phyloP scores from a whole-genome alignment of 2,888 invertebrate species.

The Craniophora ligustri region DNA sequence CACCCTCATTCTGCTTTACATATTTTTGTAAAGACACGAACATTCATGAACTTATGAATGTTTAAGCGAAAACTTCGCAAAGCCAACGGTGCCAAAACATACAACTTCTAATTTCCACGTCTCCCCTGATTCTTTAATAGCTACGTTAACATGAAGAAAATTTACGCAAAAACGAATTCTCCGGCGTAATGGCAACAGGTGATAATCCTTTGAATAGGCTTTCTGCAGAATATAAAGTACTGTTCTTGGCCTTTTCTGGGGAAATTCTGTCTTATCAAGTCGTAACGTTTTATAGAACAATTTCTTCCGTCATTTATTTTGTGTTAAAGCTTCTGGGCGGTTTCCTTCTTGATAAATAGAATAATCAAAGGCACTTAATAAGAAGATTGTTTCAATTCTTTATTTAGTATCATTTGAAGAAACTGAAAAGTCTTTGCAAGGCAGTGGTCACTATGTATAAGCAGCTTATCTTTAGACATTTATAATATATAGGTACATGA shows the following conservation, averaged over 20 bases:
- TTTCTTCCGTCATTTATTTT: slow-evolving; percentile 38
- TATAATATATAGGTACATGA: neutral
- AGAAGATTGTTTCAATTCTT: neutral
- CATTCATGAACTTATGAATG: slow-evolving; percentile 24
- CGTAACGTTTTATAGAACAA: slow-evolving; percentile 43
- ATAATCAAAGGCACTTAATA: slow-evolving; percentile 5
- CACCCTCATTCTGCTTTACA: too few relatives aligned
- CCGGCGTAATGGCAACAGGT: slow-evolving; percentile 36
- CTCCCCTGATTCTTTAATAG: slow-evolving; percentile 15
- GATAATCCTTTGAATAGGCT: slow-evolving; percentile 35
- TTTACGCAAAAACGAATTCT: slow-evolving; percentile 25
- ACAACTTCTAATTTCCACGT: slow-evolving; percentile 21
- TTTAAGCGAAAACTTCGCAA: slow-evolving; percentile 12
- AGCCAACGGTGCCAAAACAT: slow-evolving; percentile 12
- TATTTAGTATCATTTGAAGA: neutral
- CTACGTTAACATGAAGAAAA: slow-evolving; percentile 6
- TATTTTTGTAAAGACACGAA: too few relatives aligned
- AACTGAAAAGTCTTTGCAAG: neutral
- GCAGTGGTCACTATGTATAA: neutral
- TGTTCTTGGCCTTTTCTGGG: slow-evolving; percentile 19
- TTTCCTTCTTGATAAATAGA: slow-evolving; percentile 27
- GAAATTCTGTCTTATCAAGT: slow-evolving; percentile 41
- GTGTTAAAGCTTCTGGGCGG: slow-evolving; percentile 9
- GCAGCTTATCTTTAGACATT: neutral
- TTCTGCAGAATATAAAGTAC: slow-evolving; percentile 19